Evolutionary conservation across 2,888 invertebrate species (phyloP).

Genomic region (Nasonia oneida): DNA sequence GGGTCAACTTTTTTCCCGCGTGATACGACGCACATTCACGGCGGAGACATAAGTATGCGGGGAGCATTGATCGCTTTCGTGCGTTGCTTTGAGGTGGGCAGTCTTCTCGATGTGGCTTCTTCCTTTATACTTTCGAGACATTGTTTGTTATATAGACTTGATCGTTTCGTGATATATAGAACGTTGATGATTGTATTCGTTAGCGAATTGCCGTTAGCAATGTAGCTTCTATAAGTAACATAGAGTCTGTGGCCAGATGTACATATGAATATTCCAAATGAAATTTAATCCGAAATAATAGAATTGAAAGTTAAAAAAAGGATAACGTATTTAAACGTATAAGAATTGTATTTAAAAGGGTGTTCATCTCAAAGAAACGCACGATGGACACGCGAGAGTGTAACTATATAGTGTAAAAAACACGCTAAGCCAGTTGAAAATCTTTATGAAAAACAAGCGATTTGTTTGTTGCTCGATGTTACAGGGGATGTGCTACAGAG

Average conservation of each 20-base stretch:
- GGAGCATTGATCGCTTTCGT: not conserved
- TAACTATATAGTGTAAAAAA: constrained; percentile 44
- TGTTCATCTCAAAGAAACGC: constrained; percentile 39
- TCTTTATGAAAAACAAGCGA: constrained; percentile 25
- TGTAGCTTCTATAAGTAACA: not conserved
- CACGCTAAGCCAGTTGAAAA: constrained; percentile 13
- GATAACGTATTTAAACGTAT: not conserved
- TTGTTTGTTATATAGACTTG: not conserved
- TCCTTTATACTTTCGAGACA: not conserved
- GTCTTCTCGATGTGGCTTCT: constrained; percentile 12
- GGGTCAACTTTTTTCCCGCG: not conserved
- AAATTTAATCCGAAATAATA: constrained; percentile 31
- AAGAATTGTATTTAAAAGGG: constrained; percentile 16
- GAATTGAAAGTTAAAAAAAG: constrained; percentile 5
- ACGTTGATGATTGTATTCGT: not conserved
- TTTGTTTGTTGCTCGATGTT: not conserved
- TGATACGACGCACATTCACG: not conserved
- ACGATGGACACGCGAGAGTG: constrained; percentile 23
- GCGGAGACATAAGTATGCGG: not conserved
- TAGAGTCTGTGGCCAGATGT: constrained; percentile 34
- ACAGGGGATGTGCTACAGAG: not conserved
- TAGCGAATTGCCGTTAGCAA: constrained; percentile 29
- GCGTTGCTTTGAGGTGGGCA: constrained; percentile 23
- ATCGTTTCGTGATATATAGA: not conserved
- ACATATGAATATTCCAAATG: constrained; percentile 42